Evolutionary conservation across 2,797 vertebrate species (phyloP).

Genomic region (Champsocephalus esox): DNA sequence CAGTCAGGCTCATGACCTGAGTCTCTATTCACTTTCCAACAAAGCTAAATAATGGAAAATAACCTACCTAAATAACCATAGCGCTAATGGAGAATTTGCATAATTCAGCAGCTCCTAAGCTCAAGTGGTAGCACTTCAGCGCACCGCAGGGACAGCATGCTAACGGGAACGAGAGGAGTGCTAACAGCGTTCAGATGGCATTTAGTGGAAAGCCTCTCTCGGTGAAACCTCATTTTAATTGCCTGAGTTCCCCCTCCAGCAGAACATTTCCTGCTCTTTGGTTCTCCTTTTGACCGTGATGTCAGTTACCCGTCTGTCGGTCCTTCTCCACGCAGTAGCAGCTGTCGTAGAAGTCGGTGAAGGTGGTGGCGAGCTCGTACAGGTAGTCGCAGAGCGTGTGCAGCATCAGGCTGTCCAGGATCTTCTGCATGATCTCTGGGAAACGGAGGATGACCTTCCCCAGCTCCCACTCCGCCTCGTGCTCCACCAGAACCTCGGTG

Average conservation of each 20-base stretch:
- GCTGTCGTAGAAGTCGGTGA: conserved; percentile 98
- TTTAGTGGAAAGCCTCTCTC: neutral
- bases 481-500: conserved; percentile 89
- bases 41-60: conserved; percentile 10
- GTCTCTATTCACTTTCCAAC: neutral
- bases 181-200: neutral
- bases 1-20: too few relatives aligned
- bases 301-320: conserved; percentile 88
- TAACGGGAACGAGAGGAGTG: conserved; percentile 16
- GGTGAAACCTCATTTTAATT: conserved; percentile 1
- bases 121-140: conserved; percentile 32
- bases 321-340: conserved; percentile 99
- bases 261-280: neutral
- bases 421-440: conserved; percentile 95
- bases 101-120: conserved; percentile 51
- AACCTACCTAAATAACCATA: conserved; percentile 6
- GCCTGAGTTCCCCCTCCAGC: neutral
- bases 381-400: conserved; percentile 96
- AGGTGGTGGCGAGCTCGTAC: conserved; percentile 97
- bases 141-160: conserved; percentile 16
- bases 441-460: conserved; percentile 95
- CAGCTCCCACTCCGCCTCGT: conserved; percentile 97
- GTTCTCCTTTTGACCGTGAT: neutral
- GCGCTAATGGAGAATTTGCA: conserved; percentile 45
- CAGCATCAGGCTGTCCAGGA: conserved; percentile 93